phyloP scores from a whole-genome alignment of 2,797 vertebrate genomes.

The Anisognathus igniventris region DNA sequence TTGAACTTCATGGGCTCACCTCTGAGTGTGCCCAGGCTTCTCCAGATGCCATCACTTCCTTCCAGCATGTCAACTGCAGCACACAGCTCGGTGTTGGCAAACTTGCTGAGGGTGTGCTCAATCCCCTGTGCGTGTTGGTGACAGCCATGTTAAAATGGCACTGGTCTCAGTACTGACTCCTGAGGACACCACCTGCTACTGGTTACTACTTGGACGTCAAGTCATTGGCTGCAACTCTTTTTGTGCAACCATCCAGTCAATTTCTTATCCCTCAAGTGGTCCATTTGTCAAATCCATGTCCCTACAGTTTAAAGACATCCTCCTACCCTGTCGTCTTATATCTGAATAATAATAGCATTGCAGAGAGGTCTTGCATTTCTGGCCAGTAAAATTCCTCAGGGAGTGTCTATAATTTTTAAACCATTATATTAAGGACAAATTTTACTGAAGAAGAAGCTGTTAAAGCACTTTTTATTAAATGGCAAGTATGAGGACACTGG shows the following conservation, averaged over 20 bases:
- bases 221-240: neutral
- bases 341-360: neutral
- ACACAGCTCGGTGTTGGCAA: fast-evolving
- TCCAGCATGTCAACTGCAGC: fast-evolving
- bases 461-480: neutral
- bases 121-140: too few species aligned
- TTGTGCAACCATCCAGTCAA: neutral
- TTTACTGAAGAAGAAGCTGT: neutral
- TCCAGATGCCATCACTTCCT: neutral
- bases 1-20: neutral
- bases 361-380: neutral
- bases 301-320: neutral
- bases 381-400: neutral
- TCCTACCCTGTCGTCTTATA: neutral
- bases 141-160: neutral
- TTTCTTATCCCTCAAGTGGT: neutral
- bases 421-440: neutral
- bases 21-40: neutral
- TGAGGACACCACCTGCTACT: neutral
- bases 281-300: neutral
- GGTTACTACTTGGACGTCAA: neutral
- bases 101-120: neutral
- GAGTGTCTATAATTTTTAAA: neutral
- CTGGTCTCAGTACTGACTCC: neutral
- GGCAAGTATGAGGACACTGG: neutral